Base-by-base conservation (phyloP, 2,888 invertebrate species). In the Tinea pellionella region DNA sequence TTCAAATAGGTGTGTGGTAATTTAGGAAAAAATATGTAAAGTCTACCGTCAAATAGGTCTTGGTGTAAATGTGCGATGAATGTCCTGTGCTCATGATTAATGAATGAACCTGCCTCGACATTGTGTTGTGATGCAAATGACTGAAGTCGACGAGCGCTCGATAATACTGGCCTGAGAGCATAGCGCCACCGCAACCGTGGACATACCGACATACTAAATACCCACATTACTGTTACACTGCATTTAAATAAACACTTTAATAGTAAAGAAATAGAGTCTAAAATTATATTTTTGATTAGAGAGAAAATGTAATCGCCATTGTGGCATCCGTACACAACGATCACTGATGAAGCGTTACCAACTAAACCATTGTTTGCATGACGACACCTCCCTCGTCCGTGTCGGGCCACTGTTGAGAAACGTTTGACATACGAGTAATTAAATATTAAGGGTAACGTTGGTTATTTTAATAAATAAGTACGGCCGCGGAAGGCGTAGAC, bases 291-390 rank as follows among this genome's bases (percentile, higher is more conserved):
- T 47, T n/a, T 8, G 47, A 4, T 47, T 47, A 13, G 47, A 13
- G 47, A 37, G 9, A n/a, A 37, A 37, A 12, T 37, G 37, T 37
- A 37, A 37, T 37, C 11, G n/a, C 4, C 9, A 37, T 37, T 37
- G 37, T 37, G 53, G 1, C 24, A 24, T 24, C 53, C 2, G 47
- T 47, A 53, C 24, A 53, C 53, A 53, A 53, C 53, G 53, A 65
- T 66, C 65, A 69, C 71, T 80, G 74, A 81, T 75, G 76, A 75
- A 70, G 72, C 73, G 68, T 70, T 74, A 67, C 67, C 68, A 66
- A 67, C 72, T 66, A 64, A 72, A 74, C 73, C 73, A 73, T 75
- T 79, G 79, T 80, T 79, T 78, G 70, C 66, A 64, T 70, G 66
- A 65, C 57, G 57, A 57, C 30, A 32, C 57, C 55, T 55, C 24